phyloP scores from a whole-genome alignment of 2,113 vertebrate species.

The Hylia prasina region DNA sequence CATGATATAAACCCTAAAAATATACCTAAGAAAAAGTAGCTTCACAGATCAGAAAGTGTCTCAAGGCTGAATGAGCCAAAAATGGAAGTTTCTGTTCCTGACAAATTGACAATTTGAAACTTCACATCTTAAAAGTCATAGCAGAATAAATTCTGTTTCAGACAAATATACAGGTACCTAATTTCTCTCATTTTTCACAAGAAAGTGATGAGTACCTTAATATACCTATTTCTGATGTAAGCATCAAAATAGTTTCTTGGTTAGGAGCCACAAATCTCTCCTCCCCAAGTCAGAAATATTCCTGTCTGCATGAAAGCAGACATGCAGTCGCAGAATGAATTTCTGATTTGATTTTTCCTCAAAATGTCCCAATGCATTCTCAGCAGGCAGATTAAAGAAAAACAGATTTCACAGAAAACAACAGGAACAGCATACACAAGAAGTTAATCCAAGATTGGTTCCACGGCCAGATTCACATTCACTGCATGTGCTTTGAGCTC shows the following conservation, averaged over 20 bases:
- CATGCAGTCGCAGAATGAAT: neutral
- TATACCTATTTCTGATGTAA: neutral
- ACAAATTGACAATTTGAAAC: neutral
- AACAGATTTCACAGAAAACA: neutral
- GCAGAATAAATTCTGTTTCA: neutral
- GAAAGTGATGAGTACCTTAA: neutral
- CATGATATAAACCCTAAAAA: neutral
- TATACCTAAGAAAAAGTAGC: neutral
- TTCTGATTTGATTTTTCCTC: neutral
- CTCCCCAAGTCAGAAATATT: neutral
- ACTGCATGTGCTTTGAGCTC: neutral
- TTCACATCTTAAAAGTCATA: rapidly evolving
- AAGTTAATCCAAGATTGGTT: neutral
- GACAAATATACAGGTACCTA: neutral
- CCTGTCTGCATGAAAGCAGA: neutral
- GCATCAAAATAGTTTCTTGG: neutral
- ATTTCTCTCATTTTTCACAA: neutral
- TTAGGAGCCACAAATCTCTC: neutral
- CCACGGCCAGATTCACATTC: neutral
- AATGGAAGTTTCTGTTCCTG: neutral
- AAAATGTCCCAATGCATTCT: neutral
- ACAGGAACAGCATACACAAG: neutral
- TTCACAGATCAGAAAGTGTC: neutral
- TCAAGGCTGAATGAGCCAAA: neutral
- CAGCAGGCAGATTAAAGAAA: neutral